These are phyloP conservation scores for Teleiodes luculella DNA, from an alignment of 2,888 invertebrate species.

Conservation along the genomic window DNA sequence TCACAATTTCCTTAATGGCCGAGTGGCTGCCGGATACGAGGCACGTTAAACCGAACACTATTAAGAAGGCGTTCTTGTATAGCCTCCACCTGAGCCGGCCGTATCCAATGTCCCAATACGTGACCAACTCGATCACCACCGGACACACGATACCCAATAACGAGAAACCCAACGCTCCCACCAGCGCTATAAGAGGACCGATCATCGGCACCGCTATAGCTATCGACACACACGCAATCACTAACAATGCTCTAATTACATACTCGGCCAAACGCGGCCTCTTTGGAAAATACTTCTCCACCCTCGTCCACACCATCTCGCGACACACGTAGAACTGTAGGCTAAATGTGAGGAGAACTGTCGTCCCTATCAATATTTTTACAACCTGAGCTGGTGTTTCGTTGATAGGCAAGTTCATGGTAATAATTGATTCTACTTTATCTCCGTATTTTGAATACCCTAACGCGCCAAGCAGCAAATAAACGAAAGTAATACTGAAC, in stretches of 20 bases:
- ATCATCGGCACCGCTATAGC: neutral
- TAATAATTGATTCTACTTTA: neutral
- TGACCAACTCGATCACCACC: neutral
- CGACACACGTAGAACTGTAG: constrained; percentile 94
- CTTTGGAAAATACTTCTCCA: constrained; percentile 81
- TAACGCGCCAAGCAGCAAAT: constrained; percentile 38
- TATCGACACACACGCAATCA: neutral
- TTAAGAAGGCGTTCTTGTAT: constrained; percentile 79
- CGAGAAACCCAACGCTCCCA: neutral
- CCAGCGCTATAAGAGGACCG: neutral
- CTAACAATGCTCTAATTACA: neutral
- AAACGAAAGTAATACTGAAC: constrained; percentile 86
- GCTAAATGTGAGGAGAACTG: constrained; percentile 93
- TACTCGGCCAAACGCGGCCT: constrained; percentile 70
- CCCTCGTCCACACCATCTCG: constrained; percentile 87
- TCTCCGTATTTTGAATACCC: neutral
- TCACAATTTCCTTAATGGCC: no score
- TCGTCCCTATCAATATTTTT: constrained; percentile 85
- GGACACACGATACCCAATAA: neutral
- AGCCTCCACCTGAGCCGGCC: constrained; percentile 82
- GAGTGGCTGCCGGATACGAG: neutral
- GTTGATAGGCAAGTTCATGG: neutral
- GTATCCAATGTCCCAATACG: constrained; percentile 17
- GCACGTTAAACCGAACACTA: neutral
- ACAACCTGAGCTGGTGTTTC: constrained; percentile 52